Base-by-base conservation (phyloP, 2,113 vertebrate species). In the Pavo muticus region DNA sequence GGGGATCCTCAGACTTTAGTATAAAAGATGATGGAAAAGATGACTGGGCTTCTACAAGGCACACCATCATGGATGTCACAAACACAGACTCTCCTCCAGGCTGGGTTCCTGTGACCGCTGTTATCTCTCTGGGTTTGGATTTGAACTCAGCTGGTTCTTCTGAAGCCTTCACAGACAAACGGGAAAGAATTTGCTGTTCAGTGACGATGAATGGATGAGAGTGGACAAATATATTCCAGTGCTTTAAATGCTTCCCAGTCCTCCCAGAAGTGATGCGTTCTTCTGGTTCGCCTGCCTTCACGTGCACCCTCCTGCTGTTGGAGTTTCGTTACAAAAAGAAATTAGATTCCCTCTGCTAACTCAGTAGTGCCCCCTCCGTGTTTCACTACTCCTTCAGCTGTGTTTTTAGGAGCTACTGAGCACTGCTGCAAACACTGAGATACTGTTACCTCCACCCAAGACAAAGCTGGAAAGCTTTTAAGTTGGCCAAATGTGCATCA, bases 401-500 rank as follows among this genome's bases (percentile, higher is more conserved):
- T 19, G n/a, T 27, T 74, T 82, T 47, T 63, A 65, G 37, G 60
- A 92, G 50, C 37, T 67, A 24, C 45, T 32, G 11, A 82, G 35
- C 45, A 67, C 73, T 40, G 67, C 35, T 47, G 24, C 47, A 61
- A 90, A 86, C n/a, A 52, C 37, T 35, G 52, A 88, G 61, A 67
- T 72, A 27, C 60, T 45, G 57, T 76, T 84, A n/a, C 32, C 83
- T 69, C 60, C 0, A 0, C 37, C 88, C 90, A 91, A 87, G 80
- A 65, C 1, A 32, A 95, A 95, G 79, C 3, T 90, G 90, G 93
- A 93, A 90, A 94, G 79, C 12, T 86, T 87, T 61, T 72, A 81
- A 74, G 76, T 57, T 87, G 83, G 61, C 70, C 91, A 95, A 95
- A 88, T 9, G 44, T 85, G 56, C 71, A 84, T 59, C 76, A 78